Conservation (phyloP, 2,113 vertebrate genomes). For the Periophthalmus modestus region DNA sequence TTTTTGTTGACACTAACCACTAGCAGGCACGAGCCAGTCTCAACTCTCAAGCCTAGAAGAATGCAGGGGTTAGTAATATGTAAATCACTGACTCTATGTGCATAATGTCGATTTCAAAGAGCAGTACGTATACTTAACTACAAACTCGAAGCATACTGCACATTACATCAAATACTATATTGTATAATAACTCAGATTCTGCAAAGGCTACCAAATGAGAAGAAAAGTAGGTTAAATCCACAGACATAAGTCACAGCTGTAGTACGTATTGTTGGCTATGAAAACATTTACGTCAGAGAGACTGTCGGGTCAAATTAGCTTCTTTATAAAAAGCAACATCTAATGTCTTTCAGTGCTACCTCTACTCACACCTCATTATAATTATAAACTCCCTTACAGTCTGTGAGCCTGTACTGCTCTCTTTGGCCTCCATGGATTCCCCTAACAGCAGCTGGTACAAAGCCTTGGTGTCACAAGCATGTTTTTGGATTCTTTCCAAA, state of each 20-base stretch:
- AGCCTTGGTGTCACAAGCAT: conserved; percentile 18
- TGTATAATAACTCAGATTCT: background rate
- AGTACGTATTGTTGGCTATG: background rate
- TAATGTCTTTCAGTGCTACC: conserved; percentile 20
- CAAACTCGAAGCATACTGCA: background rate
- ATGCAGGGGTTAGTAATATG: background rate
- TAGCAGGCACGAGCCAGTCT: background rate
- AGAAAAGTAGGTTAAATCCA: conserved; percentile 7
- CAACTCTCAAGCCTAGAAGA: background rate
- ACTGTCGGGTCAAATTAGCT: conserved; percentile 3
- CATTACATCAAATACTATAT: background rate
- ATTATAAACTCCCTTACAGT: background rate
- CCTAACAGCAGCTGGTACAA: conserved; percentile 45
- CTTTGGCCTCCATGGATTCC: conserved; percentile 35
- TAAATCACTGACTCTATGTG: background rate
- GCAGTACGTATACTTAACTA: background rate
- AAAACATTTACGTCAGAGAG: conserved; percentile 1
- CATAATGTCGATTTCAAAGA: background rate
- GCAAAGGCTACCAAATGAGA: background rate
- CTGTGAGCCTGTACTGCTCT: conserved; percentile 28
- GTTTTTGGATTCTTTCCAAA: conserved; percentile 66
- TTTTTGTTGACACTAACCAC: background rate
- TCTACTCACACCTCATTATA: conserved; percentile 36
- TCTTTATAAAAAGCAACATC: conserved; percentile 5
- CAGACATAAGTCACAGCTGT: background rate